Percentiles rank a stretch among this genome's conserved stretches.
Conservation (phyloP, 92 coral and sea anemone species). For the Heteractis magnifica region DNA sequence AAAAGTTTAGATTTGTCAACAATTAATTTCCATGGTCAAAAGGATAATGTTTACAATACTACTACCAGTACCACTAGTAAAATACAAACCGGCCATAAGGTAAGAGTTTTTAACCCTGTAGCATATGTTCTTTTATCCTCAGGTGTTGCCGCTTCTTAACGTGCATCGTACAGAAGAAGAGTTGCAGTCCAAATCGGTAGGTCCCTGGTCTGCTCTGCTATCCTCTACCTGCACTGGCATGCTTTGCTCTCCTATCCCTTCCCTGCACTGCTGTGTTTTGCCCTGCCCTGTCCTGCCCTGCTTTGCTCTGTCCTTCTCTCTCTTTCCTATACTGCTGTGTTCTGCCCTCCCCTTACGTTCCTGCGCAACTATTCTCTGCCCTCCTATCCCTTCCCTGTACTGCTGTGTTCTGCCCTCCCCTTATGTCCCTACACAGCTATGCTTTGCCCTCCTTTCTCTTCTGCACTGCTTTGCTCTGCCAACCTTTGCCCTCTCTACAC, state of each 20-base stretch:
- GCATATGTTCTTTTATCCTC: not conserved
- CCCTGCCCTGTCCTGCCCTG: not conserved
- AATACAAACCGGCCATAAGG: not conserved
- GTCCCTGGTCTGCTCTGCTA: not conserved
- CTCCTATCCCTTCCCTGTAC: no score
- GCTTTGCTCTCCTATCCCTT: not conserved
- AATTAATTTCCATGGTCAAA: no score
- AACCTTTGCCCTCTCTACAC: not conserved
- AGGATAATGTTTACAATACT: not conserved
- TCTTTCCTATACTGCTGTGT: no score
- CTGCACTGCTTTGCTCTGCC: not conserved
- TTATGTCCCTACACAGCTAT: not conserved
- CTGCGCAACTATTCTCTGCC: not conserved
- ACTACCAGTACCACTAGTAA: not conserved
- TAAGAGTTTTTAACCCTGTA: not conserved
- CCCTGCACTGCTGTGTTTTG: not conserved
- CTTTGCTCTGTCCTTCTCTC: not conserved
- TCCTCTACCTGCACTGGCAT: not conserved
- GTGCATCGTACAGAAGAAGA: conserved; percentile 99
- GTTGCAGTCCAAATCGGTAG: conserved; percentile 79
- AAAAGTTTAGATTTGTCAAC: no score
- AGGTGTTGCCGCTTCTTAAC: conserved; percentile 90
- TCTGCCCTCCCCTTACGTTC: not conserved
- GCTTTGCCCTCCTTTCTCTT: not conserved
- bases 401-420: no score